Base-by-base conservation (phyloP, 37 sponge, comb jelly and placozoan genomes). In the Haliclona indistincta region DNA sequence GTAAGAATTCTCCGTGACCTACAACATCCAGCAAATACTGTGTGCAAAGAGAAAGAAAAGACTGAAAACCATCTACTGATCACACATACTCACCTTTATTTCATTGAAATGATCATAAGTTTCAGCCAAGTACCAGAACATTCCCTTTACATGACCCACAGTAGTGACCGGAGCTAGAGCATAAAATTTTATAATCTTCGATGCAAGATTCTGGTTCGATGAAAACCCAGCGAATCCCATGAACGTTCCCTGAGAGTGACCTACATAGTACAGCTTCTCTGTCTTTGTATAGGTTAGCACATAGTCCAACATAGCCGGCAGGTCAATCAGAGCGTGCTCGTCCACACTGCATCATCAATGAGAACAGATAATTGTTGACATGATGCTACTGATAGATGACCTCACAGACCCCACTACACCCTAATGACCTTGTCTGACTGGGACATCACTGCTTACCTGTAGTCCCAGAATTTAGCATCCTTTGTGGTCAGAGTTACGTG, bases 191-290 rank as follows among this genome's bases (percentile, higher is more conserved):
- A 81, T 74, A n/a, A 93, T 67, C 10, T 84, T 75, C 3, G 72
- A 22, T 13, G 97, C 87, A 3, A 96, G 74, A 0, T 61, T 77
- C 69, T 72, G 45, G 76, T 86, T 89, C 47, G 33, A 7, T 13
- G 93, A 88, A 83, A 93, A 93, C 15, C 90, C 97, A 30, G 80
- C 84, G 62, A 96, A 96, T 26, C 86, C 94, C 83, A 96, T 89
- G 19, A 89, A 43, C 1, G 97, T 96, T 1, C 97, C 97, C 80
- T 96, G 97, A 13, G 97, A 96, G 77, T 96, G 97, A 0, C 96
- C 95, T 10, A 80, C 89, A 66, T 97, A 97, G 65, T 73, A 91
- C 29, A 91, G 45, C 58, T 91, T 30, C 38, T 56, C 40, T 45
- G 84, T 82, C 4, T 64, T 63, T 40, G 89, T 79, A 23, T 75